phyloP scores from a whole-genome alignment of 1,140 invertebrate genomes.

The Dendroctonus valens region DNA sequence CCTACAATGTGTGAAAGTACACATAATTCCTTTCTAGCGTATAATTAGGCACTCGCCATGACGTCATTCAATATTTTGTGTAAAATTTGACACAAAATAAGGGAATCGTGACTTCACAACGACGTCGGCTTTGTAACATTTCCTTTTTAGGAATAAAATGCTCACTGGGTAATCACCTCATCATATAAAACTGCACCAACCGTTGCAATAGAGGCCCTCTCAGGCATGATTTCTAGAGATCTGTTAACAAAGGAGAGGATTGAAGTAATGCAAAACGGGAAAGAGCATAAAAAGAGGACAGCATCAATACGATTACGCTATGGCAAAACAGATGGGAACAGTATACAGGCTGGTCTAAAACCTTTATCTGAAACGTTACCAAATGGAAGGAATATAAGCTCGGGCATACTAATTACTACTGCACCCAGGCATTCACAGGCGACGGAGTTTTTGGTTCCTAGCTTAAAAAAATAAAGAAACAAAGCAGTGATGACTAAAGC shows the following conservation, averaged over 20 bases:
- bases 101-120: no score
- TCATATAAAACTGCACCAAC: neutral
- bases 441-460: neutral
- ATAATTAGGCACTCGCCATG: no score
- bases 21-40: no score
- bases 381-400: neutral
- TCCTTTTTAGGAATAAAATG: no score
- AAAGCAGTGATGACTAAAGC: neutral
- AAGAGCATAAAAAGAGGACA: neutral
- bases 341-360: neutral
- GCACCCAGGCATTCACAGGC: neutral
- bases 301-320: neutral
- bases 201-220: neutral
- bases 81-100: no score
- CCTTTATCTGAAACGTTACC: neutral
- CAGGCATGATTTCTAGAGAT: neutral
- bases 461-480: neutral
- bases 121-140: no score
- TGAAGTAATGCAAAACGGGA: neutral
- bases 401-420: neutral
- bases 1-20: no score
- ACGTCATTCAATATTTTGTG: no score
- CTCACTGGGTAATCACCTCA: neutral
- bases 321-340: neutral
- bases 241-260: constrained; percentile 1